Evolutionary conservation across 2,797 vertebrate species (phyloP), one percentile per base, ranked within the genome.

Genomic region (Oreochromis mossambicus): DNA sequence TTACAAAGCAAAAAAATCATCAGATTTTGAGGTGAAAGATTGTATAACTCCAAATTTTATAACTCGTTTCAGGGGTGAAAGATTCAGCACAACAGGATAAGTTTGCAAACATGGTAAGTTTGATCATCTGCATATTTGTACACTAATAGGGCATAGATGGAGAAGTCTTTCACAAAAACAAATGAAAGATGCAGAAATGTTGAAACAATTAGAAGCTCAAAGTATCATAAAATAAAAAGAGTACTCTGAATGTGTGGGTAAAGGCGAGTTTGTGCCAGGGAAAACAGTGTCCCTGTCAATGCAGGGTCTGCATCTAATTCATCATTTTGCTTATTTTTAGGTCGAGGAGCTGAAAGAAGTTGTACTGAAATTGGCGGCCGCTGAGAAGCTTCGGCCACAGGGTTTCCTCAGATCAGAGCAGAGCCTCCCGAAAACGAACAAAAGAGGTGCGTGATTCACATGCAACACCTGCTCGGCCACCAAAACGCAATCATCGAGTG

Each of bases 341-440:
- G 94, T 96, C 2, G 94, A 97, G 13, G 94, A 96, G 36, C 88
- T 97, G 3, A 96, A 93, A 85, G 89, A 95, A 46, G 91, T 93
- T 0, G 90, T 97, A 26, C 82, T 96, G 87, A 97, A 97, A 87
- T 54, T 97, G 86, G 96, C 95, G 6, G 95, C 95, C 3, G 94
- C 94, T 3, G 94, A 96, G 87, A 96, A 94, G 50, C 93, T 97
- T 83, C 96, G 95, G 80, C 95, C 96, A 78, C 96, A 96, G 81
- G 94, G 91, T 54, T 96, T 96, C 77, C 79, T 95, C 56, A 94
- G 95, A 88, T 93, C 95, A 54, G 95, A 96, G 55, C 97, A 96
- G 93, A 92, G 58, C 78, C 83, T 96, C 68, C 96, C 96, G 4
- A 97, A 97, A 90, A 93, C 95, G 50, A 96, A 91, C 88, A 97